These are phyloP conservation scores for Brachionus asplanchnoidis DNA, from an alignment of 1,140 invertebrate genomes.

Conservation along the genomic window DNA sequence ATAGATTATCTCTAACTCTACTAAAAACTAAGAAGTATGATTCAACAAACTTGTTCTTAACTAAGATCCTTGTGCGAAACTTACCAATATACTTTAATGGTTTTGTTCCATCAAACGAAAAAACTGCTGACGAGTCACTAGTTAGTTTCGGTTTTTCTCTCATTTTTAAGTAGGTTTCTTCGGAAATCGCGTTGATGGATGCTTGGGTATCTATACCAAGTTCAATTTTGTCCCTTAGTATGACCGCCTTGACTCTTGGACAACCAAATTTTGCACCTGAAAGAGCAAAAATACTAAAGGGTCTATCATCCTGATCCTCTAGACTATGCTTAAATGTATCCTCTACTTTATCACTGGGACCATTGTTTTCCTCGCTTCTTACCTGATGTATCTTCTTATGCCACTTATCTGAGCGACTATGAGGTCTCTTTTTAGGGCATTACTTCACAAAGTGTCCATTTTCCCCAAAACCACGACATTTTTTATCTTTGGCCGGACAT, in stretches of 20 bases:
- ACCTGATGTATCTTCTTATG: not conserved
- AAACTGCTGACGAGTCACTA: not conserved
- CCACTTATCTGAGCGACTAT: not conserved
- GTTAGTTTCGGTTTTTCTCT: not conserved
- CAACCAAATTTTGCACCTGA: not conserved
- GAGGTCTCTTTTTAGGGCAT: not conserved
- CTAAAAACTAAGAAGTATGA: not conserved
- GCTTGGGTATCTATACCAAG: not conserved
- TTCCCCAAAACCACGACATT: not conserved
- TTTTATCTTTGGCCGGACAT: not conserved
- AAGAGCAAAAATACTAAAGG: not conserved
- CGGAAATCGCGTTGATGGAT: not conserved
- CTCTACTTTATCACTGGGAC: not conserved
- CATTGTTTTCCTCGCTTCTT: not conserved
- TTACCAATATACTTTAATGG: too few species aligned
- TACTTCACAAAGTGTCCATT: not conserved
- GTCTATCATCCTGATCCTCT: not conserved
- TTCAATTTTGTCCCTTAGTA: not conserved
- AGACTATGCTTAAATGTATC: not conserved
- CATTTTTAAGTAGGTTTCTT: not conserved
- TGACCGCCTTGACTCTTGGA: not conserved
- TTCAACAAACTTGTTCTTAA: not conserved
- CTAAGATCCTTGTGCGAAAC: too few species aligned
- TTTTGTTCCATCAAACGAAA: too few species aligned
- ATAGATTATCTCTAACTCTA: not conserved